These are phyloP conservation scores for Scophthalmus maximus DNA, from an alignment of 2,113 vertebrate genomes.

Conservation along the genomic window DNA sequence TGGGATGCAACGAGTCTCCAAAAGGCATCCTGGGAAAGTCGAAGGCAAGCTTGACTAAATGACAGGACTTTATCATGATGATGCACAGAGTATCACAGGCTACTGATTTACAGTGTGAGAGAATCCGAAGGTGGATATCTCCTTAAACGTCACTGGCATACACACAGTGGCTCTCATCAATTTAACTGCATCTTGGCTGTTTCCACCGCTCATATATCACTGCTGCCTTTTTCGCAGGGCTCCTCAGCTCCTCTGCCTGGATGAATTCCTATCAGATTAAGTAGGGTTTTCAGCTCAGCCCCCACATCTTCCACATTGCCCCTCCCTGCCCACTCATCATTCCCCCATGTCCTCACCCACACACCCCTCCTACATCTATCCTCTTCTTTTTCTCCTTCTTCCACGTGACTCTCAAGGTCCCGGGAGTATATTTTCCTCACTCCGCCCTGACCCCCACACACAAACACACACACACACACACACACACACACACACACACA, in stretches of 20 bases:
- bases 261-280: slow-evolving; percentile 73
- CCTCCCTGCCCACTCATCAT: slow-evolving; percentile 6
- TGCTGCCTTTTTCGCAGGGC: slow-evolving; percentile 54
- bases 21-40: slow-evolving; percentile 14
- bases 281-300: slow-evolving; percentile 14
- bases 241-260: slow-evolving; percentile 62
- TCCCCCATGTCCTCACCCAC: neutral
- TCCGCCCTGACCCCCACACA: slow-evolving; percentile 35
- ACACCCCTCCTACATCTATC: neutral
- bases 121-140: slow-evolving; percentile 34
- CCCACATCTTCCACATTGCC: neutral
- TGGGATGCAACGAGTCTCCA: slow-evolving; percentile 26
- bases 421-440: neutral
- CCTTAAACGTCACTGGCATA: slow-evolving; percentile 50
- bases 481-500: too few species aligned
- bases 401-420: neutral
- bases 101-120: slow-evolving; percentile 26
- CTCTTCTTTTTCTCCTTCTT: neutral
- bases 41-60: slow-evolving; percentile 36
- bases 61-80: slow-evolving; percentile 41
- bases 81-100: slow-evolving; percentile 25
- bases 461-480: too few species aligned
- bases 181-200: slow-evolving; percentile 52
- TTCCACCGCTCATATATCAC: slow-evolving; percentile 54
- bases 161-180: slow-evolving; percentile 51